These are phyloP conservation scores for Flexamia atlantica DNA, from an alignment of 2,888 invertebrate species.

Conservation along the genomic window DNA sequence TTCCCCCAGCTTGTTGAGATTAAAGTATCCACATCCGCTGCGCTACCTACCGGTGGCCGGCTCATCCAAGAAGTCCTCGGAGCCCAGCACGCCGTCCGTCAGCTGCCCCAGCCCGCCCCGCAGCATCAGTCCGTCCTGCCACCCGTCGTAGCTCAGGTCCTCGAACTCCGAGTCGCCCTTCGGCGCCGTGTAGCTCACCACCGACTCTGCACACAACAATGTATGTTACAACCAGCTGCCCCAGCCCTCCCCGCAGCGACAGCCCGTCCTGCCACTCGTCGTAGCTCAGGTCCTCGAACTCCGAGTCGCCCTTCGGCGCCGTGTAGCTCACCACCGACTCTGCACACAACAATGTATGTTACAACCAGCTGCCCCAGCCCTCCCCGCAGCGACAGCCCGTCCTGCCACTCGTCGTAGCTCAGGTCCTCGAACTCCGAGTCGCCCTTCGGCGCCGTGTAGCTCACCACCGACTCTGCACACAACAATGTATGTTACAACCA, in stretches of 20 bases:
- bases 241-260: conserved; percentile 83
- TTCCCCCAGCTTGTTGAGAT: no score
- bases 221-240: no score
- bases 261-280: conserved; percentile 82
- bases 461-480: conserved; percentile 81
- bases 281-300: conserved; percentile 88
- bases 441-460: conserved; percentile 83
- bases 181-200: conserved; percentile 83
- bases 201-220: conserved; percentile 80
- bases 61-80: conserved; percentile 79
- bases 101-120: conserved; percentile 89
- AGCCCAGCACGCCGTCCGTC: conserved; percentile 85
- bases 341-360: no score
- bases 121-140: conserved; percentile 77
- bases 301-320: conserved; percentile 81
- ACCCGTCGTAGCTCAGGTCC: conserved; percentile 90
- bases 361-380: conserved; percentile 92
- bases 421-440: conserved; percentile 85
- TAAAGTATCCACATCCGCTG: no score
- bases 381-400: conserved; percentile 78
- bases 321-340: conserved; percentile 83
- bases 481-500: no score
- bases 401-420: conserved; percentile 86
- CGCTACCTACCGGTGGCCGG: conserved; percentile 61
- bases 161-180: conserved; percentile 83